Evolutionary conservation across 2,113 vertebrate species (phyloP).

Genomic region (Kryptolebias marmoratus): DNA sequence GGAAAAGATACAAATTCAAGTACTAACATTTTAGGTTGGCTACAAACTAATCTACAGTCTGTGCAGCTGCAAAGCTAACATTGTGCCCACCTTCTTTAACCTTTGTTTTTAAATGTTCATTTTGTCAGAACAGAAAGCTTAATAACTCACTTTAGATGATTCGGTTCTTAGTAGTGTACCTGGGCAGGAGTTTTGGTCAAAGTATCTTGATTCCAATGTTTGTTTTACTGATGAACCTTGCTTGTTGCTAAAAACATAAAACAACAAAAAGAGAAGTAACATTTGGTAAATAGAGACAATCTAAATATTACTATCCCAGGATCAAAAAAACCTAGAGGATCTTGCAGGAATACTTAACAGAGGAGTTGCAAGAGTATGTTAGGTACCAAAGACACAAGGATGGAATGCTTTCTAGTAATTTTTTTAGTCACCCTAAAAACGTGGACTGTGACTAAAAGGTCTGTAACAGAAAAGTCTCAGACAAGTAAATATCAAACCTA

Average conservation of each 20-base stretch:
- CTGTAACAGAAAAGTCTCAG: neutral
- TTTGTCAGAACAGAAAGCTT: neutral
- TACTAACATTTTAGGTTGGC: neutral
- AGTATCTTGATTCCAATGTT: no score
- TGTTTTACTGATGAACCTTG: neutral
- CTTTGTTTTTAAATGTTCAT: neutral
- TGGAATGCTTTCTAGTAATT: neutral
- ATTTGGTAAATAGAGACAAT: neutral
- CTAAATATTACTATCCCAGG: no score
- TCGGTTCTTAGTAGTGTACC: neutral
- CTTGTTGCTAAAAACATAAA: neutral
- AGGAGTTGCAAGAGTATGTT: neutral
- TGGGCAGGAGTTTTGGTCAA: no score
- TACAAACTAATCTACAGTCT: neutral
- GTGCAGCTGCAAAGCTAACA: neutral
- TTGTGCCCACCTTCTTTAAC: neutral
- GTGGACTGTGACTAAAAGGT: neutral
- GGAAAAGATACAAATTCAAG: no score
- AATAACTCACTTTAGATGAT: neutral
- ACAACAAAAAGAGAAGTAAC: neutral
- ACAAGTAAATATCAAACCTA: neutral
- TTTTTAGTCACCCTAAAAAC: neutral
- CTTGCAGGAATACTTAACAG: neutral
- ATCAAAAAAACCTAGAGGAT: neutral
- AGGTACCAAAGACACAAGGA: neutral